These are phyloP conservation scores for Drosophila melanica DNA, from an alignment of 1,140 invertebrate genomes.

Conservation along the genomic window DNA sequence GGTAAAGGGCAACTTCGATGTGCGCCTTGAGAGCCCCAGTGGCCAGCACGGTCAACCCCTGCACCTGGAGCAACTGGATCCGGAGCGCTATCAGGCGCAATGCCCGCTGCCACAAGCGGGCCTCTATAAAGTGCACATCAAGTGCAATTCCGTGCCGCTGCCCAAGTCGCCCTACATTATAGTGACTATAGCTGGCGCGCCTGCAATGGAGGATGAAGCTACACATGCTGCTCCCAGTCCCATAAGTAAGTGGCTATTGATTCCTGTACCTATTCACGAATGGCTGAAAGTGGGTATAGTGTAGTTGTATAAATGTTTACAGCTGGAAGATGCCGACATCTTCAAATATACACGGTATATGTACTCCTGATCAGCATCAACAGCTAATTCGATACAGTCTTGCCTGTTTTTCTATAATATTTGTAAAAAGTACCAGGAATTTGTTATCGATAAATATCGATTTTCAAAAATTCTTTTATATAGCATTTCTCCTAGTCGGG, in stretches of 20 bases:
- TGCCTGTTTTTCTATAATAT: no score
- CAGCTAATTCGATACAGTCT: no score
- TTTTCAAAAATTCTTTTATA: no score
- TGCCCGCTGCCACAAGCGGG: conserved; percentile 94
- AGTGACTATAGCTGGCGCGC: conserved; percentile 88
- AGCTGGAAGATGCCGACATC: no score
- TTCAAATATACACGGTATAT: no score
- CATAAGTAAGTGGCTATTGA: conserved; percentile 19
- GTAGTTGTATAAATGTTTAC: no score
- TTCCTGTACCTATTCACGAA: no score
- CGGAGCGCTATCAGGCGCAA: conserved; percentile 91
- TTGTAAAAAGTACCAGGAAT: no score
- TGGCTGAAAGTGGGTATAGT: no score
- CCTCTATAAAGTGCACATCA: conserved; percentile 94
- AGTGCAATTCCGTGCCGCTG: conserved; percentile 95
- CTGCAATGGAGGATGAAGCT: conserved; percentile 60
- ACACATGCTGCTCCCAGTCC: background rate
- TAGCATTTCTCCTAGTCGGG: no score
- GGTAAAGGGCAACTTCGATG: conserved; percentile 80
- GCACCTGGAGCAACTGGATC: conserved; percentile 87
- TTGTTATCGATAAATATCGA: no score
- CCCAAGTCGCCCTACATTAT: conserved; percentile 93
- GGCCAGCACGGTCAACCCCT: conserved; percentile 55
- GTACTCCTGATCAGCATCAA: no score
- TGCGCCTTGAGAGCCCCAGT: conserved; percentile 71